Evolutionary conservation across 2,113 vertebrate species (phyloP).

Genomic region (Lontra canadensis): DNA sequence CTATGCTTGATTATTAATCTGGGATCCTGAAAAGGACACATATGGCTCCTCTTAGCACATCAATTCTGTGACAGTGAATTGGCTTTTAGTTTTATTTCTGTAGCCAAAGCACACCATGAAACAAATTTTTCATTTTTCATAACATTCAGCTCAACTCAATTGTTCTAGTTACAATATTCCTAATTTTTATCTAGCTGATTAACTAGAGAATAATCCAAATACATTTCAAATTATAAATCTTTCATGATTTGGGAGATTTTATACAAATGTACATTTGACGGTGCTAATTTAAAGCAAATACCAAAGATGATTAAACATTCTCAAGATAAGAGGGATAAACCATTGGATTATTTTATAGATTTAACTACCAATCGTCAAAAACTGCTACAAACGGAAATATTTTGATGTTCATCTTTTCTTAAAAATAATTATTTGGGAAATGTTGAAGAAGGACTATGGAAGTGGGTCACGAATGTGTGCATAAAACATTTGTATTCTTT

Average conservation of each 20-base stretch:
- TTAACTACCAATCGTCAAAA: constrained; percentile 91
- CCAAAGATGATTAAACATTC: constrained; percentile 97
- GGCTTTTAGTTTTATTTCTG: constrained; percentile 6
- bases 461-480: constrained; percentile 83
- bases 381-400: constrained; percentile 94
- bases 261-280: constrained; percentile 95
- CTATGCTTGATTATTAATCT: not conserved
- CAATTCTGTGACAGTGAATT: not conserved
- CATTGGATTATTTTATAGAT: constrained; percentile 95
- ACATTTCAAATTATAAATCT: constrained; percentile 97
- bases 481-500: constrained; percentile 87
- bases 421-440: constrained; percentile 86
- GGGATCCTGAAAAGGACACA: not conserved
- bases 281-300: constrained; percentile 99
- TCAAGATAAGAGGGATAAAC: constrained; percentile 92
- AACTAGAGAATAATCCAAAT: constrained; percentile 95
- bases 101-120: constrained; percentile 3
- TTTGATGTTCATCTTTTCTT: constrained; percentile 91
- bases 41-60: not conserved
- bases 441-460: constrained; percentile 81
- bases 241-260: constrained; percentile 98
- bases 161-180: constrained; percentile 84
- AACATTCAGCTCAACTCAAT: constrained; percentile 81
- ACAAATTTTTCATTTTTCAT: constrained; percentile 57
- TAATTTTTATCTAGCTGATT: constrained; percentile 91